Evolutionary conservation across 2,797 vertebrate species (phyloP).

Genomic region (Protosalanx chinensis): DNA sequence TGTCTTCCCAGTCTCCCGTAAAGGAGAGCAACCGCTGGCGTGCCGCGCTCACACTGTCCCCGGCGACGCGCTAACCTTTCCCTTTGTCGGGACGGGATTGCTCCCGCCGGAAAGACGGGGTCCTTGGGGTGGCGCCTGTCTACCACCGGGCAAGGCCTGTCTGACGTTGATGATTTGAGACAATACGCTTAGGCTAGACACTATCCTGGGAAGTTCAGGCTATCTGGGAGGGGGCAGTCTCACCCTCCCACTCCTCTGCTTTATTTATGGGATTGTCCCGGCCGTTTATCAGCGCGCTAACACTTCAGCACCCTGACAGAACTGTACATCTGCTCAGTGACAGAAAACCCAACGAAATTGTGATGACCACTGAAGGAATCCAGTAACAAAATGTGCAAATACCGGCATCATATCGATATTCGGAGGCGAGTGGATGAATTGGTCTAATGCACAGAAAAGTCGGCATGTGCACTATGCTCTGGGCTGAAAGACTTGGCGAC

Average conservation of each 20-base stretch:
- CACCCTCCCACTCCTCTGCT: constrained; percentile 44
- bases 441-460: constrained; percentile 39
- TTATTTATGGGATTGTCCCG: constrained; percentile 63
- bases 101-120: constrained; percentile 6
- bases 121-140: constrained; percentile 26
- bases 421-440: constrained; percentile 47
- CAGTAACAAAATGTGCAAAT: constrained; percentile 44
- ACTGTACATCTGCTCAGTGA: constrained; percentile 47
- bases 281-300: constrained; percentile 60
- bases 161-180: constrained; percentile 59
- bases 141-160: constrained; percentile 46
- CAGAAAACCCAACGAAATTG: constrained; percentile 30
- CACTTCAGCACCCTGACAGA: constrained; percentile 10
- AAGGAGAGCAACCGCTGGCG: constrained; percentile 1
- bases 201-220: constrained; percentile 42
- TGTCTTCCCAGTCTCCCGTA: constrained; percentile 1
- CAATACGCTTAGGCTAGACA: constrained; percentile 54
- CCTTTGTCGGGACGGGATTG: constrained; percentile 11
- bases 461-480: constrained; percentile 28
- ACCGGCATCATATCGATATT: constrained; percentile 49
- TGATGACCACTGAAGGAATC: constrained; percentile 53
- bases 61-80: neutral
- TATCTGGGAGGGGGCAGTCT: constrained; percentile 44
- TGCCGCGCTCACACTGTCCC: neutral
- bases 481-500: constrained; percentile 20